Evolutionary conservation across 2,888 invertebrate species (phyloP).

Genomic region (Diarsia rubi): DNA sequence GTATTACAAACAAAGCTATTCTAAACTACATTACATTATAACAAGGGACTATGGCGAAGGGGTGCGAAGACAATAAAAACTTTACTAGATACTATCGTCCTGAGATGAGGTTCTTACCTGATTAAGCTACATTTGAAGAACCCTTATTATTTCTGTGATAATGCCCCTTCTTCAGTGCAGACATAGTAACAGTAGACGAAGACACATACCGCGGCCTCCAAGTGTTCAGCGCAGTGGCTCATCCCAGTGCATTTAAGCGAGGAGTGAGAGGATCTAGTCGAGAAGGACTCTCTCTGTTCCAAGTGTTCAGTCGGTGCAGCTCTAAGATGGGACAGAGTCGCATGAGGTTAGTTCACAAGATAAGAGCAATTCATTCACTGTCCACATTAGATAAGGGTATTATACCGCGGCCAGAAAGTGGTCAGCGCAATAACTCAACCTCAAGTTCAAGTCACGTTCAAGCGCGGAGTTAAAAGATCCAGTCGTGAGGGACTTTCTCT

Average conservation of each 20-base stretch:
- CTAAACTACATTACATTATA: no score
- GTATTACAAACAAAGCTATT: no score
- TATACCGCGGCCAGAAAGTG: no score
- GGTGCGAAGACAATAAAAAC: no score
- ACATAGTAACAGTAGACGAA: slow-evolving; percentile 93
- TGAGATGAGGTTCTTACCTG: background rate
- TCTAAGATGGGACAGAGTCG: slow-evolving; percentile 92
- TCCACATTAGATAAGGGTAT: no score
- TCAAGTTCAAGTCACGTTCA: no score
- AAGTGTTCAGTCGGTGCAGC: slow-evolving; percentile 93
- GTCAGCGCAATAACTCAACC: no score
- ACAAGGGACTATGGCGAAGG: no score
- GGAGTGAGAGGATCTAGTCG: slow-evolving; percentile 90
- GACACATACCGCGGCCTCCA: slow-evolving; percentile 94
- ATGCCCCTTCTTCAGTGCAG: slow-evolving; percentile 85
- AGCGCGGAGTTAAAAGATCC: no score
- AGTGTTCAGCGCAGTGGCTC: slow-evolving; percentile 93
- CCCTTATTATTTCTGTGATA: background rate
- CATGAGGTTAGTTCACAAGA: slow-evolving; percentile 89
- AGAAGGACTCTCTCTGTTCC: slow-evolving; percentile 94
- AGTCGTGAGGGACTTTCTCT: no score
- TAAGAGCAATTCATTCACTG: background rate
- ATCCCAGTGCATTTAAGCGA: slow-evolving; percentile 94
- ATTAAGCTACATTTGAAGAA: background rate
- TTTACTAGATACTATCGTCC: no score